Evolutionary conservation across 2,888 invertebrate genomes (phyloP).

Genomic region (Ecliptopera silaceata): DNA sequence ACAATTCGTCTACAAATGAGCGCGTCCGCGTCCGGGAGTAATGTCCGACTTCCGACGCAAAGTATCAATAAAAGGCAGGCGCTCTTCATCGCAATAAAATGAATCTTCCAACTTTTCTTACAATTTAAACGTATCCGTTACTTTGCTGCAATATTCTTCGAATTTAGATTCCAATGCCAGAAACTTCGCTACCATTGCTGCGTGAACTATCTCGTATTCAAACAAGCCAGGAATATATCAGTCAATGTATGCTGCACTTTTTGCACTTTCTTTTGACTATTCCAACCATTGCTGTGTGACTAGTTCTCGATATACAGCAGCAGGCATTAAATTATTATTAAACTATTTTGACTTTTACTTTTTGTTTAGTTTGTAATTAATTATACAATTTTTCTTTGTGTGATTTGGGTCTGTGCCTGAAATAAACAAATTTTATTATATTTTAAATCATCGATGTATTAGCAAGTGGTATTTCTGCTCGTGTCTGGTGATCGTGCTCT

Average conservation of each 20-base stretch:
- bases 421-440: no score
- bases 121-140: slow-evolving; percentile 30
- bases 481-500: neutral
- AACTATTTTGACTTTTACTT: no score
- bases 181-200: neutral
- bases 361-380: no score
- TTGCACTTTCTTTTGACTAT: neutral
- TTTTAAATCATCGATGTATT: no score
- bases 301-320: neutral
- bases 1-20: slow-evolving; percentile 26
- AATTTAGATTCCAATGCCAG: slow-evolving; percentile 7
- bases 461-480: neutral
- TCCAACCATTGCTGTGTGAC: neutral
- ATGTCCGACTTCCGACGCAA: slow-evolving; percentile 21
- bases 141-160: slow-evolving; percentile 25
- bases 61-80: slow-evolving; percentile 34
- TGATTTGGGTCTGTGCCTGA: no score
- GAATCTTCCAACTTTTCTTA: slow-evolving; percentile 29
- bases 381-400: no score
- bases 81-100: slow-evolving; percentile 30
- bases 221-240: neutral
- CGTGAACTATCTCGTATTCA: neutral
- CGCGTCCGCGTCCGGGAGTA: slow-evolving; percentile 12
- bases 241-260: slow-evolving; percentile 8
- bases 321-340: neutral